phyloP scores from a whole-genome alignment of 2,888 invertebrate species.

The Drosophila subsilvestris region DNA sequence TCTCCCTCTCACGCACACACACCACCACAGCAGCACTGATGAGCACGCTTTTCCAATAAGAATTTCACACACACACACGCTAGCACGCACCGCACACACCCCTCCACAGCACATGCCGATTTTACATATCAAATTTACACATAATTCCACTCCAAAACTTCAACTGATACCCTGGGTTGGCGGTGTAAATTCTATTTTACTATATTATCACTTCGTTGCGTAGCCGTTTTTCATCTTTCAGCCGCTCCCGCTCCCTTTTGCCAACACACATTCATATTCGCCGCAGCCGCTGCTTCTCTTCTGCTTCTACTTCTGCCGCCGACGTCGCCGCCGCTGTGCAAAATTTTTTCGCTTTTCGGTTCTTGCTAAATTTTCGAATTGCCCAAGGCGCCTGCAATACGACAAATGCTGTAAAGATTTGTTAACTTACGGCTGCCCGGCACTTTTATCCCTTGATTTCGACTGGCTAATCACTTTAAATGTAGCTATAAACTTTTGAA shows the following conservation, averaged over 20 bases:
- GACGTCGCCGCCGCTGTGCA: constrained; percentile 69
- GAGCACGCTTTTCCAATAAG: constrained; percentile 79
- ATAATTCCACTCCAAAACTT: constrained; percentile 37
- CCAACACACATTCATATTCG: constrained; percentile 49
- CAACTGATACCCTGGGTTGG: background rate
- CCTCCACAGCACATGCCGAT: constrained; percentile 68
- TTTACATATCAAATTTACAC: constrained; percentile 67
- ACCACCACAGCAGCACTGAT: constrained; percentile 45
- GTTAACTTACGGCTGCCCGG: constrained; percentile 72
- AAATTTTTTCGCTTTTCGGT: constrained; percentile 71
- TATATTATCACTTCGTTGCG: constrained; percentile 22
- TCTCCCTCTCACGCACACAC: constrained; percentile 33
- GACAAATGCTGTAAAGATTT: constrained; percentile 36
- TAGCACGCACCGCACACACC: constrained; percentile 17
- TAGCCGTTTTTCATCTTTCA: constrained; percentile 62
- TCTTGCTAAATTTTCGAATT: constrained; percentile 55
- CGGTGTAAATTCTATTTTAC: constrained; percentile 14
- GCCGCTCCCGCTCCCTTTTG: constrained; percentile 60
- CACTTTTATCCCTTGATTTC: constrained; percentile 51
- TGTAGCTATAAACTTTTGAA: constrained; percentile 65
- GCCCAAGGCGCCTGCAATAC: constrained; percentile 45
- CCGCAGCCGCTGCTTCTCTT: constrained; percentile 43
- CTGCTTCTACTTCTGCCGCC: constrained; percentile 37
- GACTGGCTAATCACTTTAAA: constrained; percentile 45
- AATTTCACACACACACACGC: constrained; percentile 60